Evolutionary conservation across 1,140 invertebrate species (phyloP).

Genomic region (Camponotus vicinus): DNA sequence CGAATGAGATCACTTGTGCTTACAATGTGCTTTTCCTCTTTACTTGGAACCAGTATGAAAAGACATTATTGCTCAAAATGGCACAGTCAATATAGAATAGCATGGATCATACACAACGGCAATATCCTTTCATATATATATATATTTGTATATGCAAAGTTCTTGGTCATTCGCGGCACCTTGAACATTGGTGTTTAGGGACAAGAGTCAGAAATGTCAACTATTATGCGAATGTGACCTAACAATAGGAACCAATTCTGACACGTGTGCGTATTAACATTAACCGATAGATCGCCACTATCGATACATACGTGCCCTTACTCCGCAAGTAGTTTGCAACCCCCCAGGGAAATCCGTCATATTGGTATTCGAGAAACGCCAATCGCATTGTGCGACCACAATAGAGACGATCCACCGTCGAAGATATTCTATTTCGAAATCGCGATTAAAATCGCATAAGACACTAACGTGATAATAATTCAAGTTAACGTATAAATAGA

Average conservation of each 20-base stretch:
- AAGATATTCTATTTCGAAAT: neutral
- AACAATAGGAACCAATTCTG: constrained; percentile 68
- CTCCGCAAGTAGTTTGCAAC: constrained; percentile 28
- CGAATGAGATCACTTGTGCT: neutral
- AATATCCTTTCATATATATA: constrained; percentile 1
- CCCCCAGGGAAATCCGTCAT: constrained; percentile 76
- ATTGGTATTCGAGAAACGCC: constrained; percentile 71
- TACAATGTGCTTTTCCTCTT: neutral
- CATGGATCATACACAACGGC: neutral
- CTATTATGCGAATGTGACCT: constrained; percentile 61
- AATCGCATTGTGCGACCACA: constrained; percentile 31
- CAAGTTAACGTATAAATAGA: neutral
- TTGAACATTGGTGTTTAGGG: constrained; percentile 29
- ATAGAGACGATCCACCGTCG: constrained; percentile 17
- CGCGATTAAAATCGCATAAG: constrained; percentile 12
- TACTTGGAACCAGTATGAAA: neutral
- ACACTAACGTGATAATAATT: neutral
- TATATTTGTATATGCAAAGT: constrained; percentile 40
- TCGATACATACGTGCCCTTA: constrained; percentile 47
- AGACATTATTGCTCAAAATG: constrained; percentile 16
- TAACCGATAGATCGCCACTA: constrained; percentile 64
- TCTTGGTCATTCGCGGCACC: constrained; percentile 32
- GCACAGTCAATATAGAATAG: neutral
- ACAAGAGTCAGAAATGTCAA: constrained; percentile 46
- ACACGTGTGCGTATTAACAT: constrained; percentile 63